phyloP scores from a whole-genome alignment of 1,140 invertebrate genomes.

The Fopius arisanus region DNA sequence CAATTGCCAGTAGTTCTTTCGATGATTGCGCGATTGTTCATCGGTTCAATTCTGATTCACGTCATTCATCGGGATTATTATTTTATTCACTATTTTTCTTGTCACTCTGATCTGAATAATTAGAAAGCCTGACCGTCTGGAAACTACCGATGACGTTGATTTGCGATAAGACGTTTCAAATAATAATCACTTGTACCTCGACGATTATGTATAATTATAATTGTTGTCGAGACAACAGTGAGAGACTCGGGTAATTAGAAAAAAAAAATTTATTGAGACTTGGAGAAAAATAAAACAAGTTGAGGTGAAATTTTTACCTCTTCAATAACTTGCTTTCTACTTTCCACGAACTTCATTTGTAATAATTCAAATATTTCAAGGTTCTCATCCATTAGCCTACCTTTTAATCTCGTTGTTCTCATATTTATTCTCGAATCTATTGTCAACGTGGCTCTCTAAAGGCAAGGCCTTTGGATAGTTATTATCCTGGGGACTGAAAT shows the following conservation, averaged over 20 bases:
- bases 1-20: background rate
- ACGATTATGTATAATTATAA: background rate
- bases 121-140: conserved; percentile 35
- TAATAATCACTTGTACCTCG: background rate
- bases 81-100: conserved; percentile 9
- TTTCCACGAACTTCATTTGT: background rate
- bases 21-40: background rate
- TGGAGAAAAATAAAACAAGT: background rate
- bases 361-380: background rate
- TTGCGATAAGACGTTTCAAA: background rate
- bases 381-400: conserved; percentile 37
- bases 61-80: background rate
- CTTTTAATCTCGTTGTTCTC: conserved; percentile 62
- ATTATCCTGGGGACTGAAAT: conserved; percentile 62
- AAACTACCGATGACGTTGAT: conserved; percentile 14
- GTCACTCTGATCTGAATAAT: conserved; percentile 14
- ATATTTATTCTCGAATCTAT: conserved; percentile 50
- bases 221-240: background rate
- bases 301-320: background rate
- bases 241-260: background rate
- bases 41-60: background rate
- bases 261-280: background rate
- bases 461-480: conserved; percentile 33
- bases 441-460: conserved; percentile 43
- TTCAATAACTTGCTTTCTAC: background rate